These are phyloP conservation scores for Apodemia zela DNA, from an alignment of 2,888 invertebrate species.

Conservation along the genomic window DNA sequence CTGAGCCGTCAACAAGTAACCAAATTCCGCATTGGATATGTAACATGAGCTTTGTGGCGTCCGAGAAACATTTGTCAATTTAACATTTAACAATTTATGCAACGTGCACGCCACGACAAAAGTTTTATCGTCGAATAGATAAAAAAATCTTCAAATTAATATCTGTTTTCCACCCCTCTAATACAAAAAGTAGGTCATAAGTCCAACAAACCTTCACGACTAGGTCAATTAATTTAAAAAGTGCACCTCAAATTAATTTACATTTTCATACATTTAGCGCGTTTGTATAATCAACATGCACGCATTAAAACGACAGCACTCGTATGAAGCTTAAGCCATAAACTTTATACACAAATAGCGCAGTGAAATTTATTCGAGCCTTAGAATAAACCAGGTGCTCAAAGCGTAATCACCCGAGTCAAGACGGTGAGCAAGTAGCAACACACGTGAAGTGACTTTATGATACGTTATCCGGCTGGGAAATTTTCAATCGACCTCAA, in stretches of 20 bases:
- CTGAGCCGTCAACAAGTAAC: no score
- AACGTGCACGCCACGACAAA: no score
- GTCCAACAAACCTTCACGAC: not conserved
- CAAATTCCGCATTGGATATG: no score
- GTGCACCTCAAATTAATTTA: constrained; percentile 2
- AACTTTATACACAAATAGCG: not conserved
- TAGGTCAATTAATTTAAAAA: not conserved
- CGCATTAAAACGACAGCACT: not conserved
- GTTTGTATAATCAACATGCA: not conserved
- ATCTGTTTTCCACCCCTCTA: no score
- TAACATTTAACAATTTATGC: no score
- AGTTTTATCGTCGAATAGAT: no score
- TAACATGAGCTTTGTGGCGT: no score
- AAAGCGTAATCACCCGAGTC: not conserved
- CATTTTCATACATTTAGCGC: not conserved
- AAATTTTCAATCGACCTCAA: constrained; percentile 20
- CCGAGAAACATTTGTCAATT: no score
- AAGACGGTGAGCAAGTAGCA: not conserved
- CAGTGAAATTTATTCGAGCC: not conserved
- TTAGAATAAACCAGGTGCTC: not conserved
- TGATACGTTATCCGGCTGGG: constrained; percentile 16
- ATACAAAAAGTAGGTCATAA: not conserved
- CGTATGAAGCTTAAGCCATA: not conserved
- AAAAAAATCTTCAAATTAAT: no score
- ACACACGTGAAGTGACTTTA: constrained; percentile 15